phyloP scores from a whole-genome alignment of 30 jellyfish, hydroid and myxozoan species.

The Hydractinia symbiolongicarpus region DNA sequence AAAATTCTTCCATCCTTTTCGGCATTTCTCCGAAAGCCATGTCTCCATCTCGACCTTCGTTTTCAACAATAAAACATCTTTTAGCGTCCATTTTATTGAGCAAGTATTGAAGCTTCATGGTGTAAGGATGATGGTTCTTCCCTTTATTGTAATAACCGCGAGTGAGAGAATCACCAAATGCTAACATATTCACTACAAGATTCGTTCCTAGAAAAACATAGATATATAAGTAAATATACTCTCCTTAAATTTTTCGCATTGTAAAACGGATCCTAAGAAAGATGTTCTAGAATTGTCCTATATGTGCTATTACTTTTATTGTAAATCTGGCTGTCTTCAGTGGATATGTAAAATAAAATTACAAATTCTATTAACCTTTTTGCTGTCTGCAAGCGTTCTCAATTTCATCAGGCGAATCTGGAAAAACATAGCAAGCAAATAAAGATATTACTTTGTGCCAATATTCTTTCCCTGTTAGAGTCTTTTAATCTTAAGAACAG shows the following conservation, averaged over 20 bases:
- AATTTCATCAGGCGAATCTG: constrained; percentile 90
- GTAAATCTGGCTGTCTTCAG: too few relatives aligned
- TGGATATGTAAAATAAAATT: too few relatives aligned
- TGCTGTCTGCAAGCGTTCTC: constrained; percentile 79
- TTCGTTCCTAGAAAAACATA: constrained; percentile 54
- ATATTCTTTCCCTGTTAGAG: too few relatives aligned
- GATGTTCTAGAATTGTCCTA: not conserved
- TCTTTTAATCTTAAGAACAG: too few relatives aligned
- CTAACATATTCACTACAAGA: constrained; percentile 64
- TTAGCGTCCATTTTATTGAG: constrained; percentile 73
- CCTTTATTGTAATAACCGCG: constrained; percentile 97
- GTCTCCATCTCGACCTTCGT: constrained; percentile 95
- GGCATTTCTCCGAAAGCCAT: constrained; percentile 93
- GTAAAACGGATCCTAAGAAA: not conserved
- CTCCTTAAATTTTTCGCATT: not conserved
- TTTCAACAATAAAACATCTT: constrained; percentile 72
- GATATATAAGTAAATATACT: not conserved
- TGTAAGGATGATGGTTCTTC: constrained; percentile 89
- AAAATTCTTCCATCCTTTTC: constrained; percentile 51
- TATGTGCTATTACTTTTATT: not conserved
- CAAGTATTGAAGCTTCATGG: constrained; percentile 61
- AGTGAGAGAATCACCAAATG: constrained; percentile 94
- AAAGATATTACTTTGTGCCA: too few relatives aligned
- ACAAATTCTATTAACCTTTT: constrained; percentile 45
- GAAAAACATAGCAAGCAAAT: not conserved